phyloP scores from a whole-genome alignment of 2,113 vertebrate genomes.

The Notarius lentiginosus region DNA sequence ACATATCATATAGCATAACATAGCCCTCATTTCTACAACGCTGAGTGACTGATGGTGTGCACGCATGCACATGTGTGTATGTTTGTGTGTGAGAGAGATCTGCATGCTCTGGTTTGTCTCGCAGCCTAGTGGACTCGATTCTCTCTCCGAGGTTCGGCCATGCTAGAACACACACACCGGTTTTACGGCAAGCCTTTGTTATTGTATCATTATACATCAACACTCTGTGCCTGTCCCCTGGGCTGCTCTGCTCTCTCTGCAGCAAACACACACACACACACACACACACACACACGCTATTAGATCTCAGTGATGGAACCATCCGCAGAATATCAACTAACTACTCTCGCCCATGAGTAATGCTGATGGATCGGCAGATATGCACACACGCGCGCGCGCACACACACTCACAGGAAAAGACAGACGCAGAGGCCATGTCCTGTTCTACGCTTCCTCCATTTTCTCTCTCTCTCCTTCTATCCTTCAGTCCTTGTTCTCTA shows the following conservation, averaged over 20 bases:
- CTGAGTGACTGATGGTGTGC: not conserved
- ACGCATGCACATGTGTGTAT: not conserved
- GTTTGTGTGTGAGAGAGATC: not conserved
- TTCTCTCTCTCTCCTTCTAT: not conserved
- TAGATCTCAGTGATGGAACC: constrained; percentile 57
- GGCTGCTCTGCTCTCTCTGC: constrained; percentile 39
- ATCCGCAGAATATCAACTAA: constrained; percentile 58
- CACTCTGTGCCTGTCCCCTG: constrained; percentile 48
- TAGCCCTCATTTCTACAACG: not conserved
- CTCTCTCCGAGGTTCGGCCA: constrained; percentile 8
- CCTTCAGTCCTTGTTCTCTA: constrained; percentile 1
- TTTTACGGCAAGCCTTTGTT: constrained; percentile 48
- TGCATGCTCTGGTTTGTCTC: constrained; percentile 5
- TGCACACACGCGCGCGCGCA: constrained; percentile 34
- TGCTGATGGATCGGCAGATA: constrained; percentile 32
- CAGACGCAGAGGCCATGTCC: constrained; percentile 17
- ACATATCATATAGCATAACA: not conserved
- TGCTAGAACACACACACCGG: constrained; percentile 22
- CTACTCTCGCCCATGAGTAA: constrained; percentile 42
- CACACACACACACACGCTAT: constrained; percentile 43
- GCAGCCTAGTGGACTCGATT: constrained; percentile 2
- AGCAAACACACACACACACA: constrained; percentile 35
- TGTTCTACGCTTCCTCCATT: constrained; percentile 26
- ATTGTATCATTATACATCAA: constrained; percentile 59
- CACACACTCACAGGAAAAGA: constrained; percentile 28